Evolutionary conservation across 2,888 invertebrate genomes (phyloP), one percentile per base, ranked within the genome.

Genomic region (Palloptera scutellata): DNA sequence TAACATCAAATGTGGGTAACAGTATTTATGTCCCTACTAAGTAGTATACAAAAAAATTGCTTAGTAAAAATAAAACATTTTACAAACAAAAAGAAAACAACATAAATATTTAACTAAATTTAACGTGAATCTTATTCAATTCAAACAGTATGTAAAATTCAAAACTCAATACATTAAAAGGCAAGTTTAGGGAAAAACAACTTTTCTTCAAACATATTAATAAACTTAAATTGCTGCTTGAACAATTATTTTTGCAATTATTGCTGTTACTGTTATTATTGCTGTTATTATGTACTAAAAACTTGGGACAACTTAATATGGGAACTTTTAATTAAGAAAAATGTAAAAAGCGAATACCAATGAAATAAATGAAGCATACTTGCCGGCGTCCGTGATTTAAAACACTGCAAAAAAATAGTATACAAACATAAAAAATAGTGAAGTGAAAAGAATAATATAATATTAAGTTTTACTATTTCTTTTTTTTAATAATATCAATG

Each of bases 161-260:
- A 48, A 48, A 48, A n/a, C 48, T 48, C n/a, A 12, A 15, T n/a
- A 17, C 52, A 52, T 15, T 10, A 52, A 52, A 52, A 52, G 9
- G 10, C 15, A 52, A 52, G 15, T 52, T 17, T 52, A 40, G 42
- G 41, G 40, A 17, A 53, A 42, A 11, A 17, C 45, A 30, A 60
- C 60, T 48, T 61, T 58, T 63, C 41, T 59, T 42, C 51, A 19
- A 51, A 54, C 51, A 70, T 42, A 63, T 54, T 57, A 64, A 55
- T 60, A 70, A 70, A 70, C 63, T 63, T 70, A 51, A 65, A 70
- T 67, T 67, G 70, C 62, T 40, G 64, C 64, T 70, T 61, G 61
- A 63, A 54, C 48, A 61, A 52, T 69, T 64, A 65, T 59, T 15
- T 62, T 57, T 45, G 64, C 12, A 40, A 40, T 55, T 40, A 40